Evolutionary conservation across 2,113 vertebrate species (phyloP).

Genomic region (Phylloscopus trochiloides): DNA sequence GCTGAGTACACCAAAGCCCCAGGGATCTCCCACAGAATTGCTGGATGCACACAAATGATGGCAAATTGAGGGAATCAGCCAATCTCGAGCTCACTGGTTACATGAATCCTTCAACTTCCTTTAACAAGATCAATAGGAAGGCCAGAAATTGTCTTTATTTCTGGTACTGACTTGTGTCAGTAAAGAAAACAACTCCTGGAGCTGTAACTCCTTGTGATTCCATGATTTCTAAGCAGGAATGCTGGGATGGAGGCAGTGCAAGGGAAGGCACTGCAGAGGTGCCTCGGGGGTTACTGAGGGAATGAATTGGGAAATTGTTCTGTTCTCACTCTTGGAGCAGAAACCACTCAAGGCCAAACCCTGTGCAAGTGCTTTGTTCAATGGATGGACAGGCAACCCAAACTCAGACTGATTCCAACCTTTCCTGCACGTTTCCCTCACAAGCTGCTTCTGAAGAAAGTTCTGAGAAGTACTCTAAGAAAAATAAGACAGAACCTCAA

Average conservation of each 20-base stretch:
- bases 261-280: neutral
- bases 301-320: slow-evolving; percentile 8
- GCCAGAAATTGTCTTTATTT: slow-evolving; percentile 11
- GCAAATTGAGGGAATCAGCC: slow-evolving; percentile 36
- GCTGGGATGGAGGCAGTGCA: neutral
- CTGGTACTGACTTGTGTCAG: neutral
- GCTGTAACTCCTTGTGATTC: neutral
- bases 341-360: slow-evolving; percentile 52
- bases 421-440: slow-evolving; percentile 66
- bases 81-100: neutral
- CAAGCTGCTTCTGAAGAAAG: slow-evolving; percentile 80
- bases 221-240: neutral
- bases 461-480: slow-evolving; percentile 75
- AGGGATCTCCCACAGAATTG: slow-evolving; percentile 36
- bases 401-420: slow-evolving; percentile 61
- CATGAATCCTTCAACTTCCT: neutral
- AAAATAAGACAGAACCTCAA: slow-evolving; percentile 80
- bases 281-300: neutral
- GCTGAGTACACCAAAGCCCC: neutral
- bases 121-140: neutral
- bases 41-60: neutral
- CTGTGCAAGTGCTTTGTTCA: slow-evolving; percentile 66
- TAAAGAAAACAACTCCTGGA: slow-evolving; percentile 30
- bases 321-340: slow-evolving; percentile 23
- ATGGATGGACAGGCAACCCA: slow-evolving; percentile 57